phyloP scores from a whole-genome alignment of 2,888 invertebrate genomes.

The Drosophila diplacantha region DNA sequence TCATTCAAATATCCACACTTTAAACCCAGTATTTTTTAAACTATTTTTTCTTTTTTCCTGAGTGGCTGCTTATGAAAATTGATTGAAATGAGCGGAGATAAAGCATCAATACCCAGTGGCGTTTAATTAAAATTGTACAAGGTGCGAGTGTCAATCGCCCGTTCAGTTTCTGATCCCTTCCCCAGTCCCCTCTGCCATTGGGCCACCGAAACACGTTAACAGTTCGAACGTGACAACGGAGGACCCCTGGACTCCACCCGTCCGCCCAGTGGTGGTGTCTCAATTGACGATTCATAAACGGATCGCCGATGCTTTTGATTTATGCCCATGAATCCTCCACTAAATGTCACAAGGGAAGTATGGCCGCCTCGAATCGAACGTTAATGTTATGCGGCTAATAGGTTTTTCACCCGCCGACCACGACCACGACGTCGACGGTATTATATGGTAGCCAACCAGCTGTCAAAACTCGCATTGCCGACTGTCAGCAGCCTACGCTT shows the following conservation, averaged over 20 bases:
- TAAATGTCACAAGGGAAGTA: slow-evolving; percentile 71
- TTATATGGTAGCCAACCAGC: slow-evolving; percentile 75
- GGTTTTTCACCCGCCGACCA: slow-evolving; percentile 42
- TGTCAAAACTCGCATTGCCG: slow-evolving; percentile 74
- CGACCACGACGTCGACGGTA: slow-evolving; percentile 31
- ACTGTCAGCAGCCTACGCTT: slow-evolving; percentile 74
- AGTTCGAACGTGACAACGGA: slow-evolving; percentile 75
- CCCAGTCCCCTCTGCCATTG: not conserved
- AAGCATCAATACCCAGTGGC: slow-evolving; percentile 68
- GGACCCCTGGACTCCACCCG: slow-evolving; percentile 8
- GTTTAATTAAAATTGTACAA: slow-evolving; percentile 75
- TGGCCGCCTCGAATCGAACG: slow-evolving; percentile 74
- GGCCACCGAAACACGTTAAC: slow-evolving; percentile 72
- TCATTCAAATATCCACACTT: not conserved
- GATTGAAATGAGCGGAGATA: slow-evolving; percentile 33
- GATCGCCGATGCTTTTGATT: slow-evolving; percentile 73
- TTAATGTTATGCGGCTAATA: slow-evolving; percentile 75
- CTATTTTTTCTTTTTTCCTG: not conserved
- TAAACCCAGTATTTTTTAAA: not conserved
- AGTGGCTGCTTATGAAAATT: slow-evolving; percentile 33
- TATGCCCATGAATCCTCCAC: slow-evolving; percentile 72
- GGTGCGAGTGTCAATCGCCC: slow-evolving; percentile 65
- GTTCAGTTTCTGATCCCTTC: slow-evolving; percentile 10
- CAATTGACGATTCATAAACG: slow-evolving; percentile 71
- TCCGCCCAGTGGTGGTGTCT: slow-evolving; percentile 47